Evolutionary conservation across 2,113 vertebrate species (phyloP).

Genomic region (Podarcis cretensis): DNA sequence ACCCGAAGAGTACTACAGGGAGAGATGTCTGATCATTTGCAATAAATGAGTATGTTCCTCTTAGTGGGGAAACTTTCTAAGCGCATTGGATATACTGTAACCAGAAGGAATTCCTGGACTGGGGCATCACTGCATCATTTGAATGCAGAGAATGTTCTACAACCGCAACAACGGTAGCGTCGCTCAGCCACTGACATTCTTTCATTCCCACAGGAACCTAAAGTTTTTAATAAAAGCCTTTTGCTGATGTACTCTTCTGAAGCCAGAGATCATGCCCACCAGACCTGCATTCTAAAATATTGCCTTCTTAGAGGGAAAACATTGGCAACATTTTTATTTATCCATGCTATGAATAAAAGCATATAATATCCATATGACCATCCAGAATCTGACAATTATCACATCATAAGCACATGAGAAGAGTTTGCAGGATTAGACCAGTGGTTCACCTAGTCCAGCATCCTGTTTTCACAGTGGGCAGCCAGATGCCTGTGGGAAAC

Average conservation of each 20-base stretch:
- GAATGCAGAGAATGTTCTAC: neutral
- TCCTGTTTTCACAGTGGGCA: too few species aligned
- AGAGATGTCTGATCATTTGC: neutral
- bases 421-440: too few species aligned
- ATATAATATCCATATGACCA: slow-evolving; percentile 3
- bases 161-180: neutral
- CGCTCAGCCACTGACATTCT: neutral
- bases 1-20: too few species aligned
- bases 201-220: neutral
- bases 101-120: neutral
- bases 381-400: slow-evolving; percentile 8
- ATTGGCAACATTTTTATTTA: neutral
- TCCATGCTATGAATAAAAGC: neutral
- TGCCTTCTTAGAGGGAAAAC: neutral
- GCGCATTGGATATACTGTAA: neutral
- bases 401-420: too few species aligned
- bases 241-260: neutral
- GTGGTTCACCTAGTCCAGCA: too few species aligned
- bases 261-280: neutral
- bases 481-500: too few species aligned
- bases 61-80: neutral
- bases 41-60: neutral
- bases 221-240: neutral
- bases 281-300: neutral
- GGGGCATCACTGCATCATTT: neutral